Conservation (phyloP, 2,797 vertebrate genomes). For the Parauchenoglanis ngamensis region DNA sequence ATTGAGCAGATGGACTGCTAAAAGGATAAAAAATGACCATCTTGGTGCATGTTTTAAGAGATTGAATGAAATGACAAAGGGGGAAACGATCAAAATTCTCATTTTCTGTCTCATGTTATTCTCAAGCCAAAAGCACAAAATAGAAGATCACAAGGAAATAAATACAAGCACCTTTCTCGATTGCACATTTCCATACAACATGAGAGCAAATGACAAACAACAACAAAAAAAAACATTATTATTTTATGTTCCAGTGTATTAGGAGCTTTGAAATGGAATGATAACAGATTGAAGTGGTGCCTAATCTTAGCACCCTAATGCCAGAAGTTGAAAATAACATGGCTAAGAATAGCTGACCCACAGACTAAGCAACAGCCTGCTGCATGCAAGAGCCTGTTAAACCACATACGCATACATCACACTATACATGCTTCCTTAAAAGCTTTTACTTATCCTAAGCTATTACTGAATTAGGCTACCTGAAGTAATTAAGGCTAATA, state of each 20-base stretch:
- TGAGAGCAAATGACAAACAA: constrained; percentile 81
- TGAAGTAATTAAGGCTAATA: constrained; percentile 24
- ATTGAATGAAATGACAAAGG: background rate
- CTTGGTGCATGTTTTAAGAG: constrained; percentile 5
- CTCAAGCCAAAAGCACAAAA: constrained; percentile 14
- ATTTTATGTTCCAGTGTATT: constrained; percentile 94
- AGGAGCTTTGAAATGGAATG: constrained; percentile 91
- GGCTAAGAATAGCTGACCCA: constrained; percentile 99
- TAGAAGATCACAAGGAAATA: background rate
- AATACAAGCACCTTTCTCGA: background rate
- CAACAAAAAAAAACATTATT: constrained; percentile 74
- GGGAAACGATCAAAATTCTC: background rate
- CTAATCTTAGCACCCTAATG: constrained; percentile 99
- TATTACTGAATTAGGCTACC: constrained; percentile 40
- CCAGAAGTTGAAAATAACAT: constrained; percentile 97
- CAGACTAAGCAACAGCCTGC: constrained; percentile 82
- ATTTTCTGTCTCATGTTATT: background rate
- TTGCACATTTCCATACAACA: constrained; percentile 82
- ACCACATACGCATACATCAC: constrained; percentile 39
- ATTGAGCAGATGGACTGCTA: background rate
- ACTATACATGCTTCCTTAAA: constrained; percentile 25
- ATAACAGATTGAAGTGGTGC: constrained; percentile 87
- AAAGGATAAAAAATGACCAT: background rate
- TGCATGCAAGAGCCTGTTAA: constrained; percentile 38
- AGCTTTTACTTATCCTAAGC: constrained; percentile 32